These are phyloP conservation scores for Parascotia fuliginaria DNA, from an alignment of 2,888 invertebrate species.

Conservation along the genomic window DNA sequence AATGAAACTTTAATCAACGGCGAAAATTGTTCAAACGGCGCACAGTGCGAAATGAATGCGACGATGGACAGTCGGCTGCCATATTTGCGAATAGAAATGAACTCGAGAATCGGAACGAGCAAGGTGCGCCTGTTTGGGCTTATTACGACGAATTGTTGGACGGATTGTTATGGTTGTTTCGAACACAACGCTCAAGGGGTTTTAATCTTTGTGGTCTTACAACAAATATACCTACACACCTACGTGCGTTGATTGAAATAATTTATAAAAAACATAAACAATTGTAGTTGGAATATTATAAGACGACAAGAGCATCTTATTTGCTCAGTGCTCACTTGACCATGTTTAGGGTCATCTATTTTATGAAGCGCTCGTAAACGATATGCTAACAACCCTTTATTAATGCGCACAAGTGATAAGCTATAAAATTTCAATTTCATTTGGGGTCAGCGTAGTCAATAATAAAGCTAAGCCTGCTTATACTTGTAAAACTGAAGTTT, in stretches of 20 bases:
- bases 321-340: background rate
- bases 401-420: constrained; percentile 14
- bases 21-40: background rate
- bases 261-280: too few species aligned
- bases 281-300: background rate
- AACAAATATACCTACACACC: too few species aligned
- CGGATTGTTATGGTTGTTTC: too few species aligned
- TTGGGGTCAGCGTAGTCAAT: background rate
- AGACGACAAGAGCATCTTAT: background rate
- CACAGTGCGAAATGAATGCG: background rate
- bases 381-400: constrained; percentile 14
- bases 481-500: constrained; percentile 1
- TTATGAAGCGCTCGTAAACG: constrained; percentile 9
- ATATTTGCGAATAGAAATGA: background rate
- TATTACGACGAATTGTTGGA: too few species aligned
- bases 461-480: background rate
- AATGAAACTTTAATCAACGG: constrained; percentile 1
- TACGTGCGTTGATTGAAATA: too few species aligned
- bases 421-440: constrained; percentile 5
- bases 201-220: too few species aligned
- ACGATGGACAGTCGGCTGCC: background rate
- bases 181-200: too few species aligned
- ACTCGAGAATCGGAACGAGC: background rate
- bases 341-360: constrained; percentile 3
- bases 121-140: background rate